Conservation (phyloP, 2,888 invertebrate genomes). For the Parnassius smintheus region DNA sequence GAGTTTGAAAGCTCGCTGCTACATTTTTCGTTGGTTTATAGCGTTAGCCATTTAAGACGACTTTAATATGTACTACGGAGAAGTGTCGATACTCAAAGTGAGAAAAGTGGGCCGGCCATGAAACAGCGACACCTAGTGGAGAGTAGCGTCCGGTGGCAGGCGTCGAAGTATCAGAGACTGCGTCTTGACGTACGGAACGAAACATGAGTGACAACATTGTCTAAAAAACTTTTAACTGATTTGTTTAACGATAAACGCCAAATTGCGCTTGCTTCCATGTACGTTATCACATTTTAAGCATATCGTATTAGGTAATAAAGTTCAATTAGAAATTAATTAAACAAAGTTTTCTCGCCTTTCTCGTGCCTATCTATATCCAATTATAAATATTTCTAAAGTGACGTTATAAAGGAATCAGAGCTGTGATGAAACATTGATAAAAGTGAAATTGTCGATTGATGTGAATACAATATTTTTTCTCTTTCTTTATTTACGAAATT, state of each 20-base stretch:
- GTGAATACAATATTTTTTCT: conserved; percentile 50
- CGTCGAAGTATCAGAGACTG: conserved; percentile 75
- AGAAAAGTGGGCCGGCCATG: conserved; percentile 78
- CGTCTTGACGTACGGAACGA: conserved; percentile 75
- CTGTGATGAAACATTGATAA: conserved; percentile 67
- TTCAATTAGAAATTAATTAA: conserved; percentile 57
- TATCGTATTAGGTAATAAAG: conserved; percentile 60
- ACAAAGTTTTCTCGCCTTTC: conserved; percentile 70
- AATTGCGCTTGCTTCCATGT: conserved; percentile 79
- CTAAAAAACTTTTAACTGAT: conserved; percentile 41
- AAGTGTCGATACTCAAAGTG: conserved; percentile 71
- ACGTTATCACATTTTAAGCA: conserved; percentile 67
- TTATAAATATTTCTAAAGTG: conserved; percentile 48
- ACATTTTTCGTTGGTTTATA: conserved; percentile 35
- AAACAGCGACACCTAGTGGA: conserved; percentile 65
- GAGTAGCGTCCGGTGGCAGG: conserved; percentile 72
- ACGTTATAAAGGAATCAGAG: conserved; percentile 52
- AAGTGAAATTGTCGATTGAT: conserved; percentile 57
- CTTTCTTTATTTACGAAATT: conserved; percentile 23
- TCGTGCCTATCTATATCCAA: conserved; percentile 72
- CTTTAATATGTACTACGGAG: conserved; percentile 59
- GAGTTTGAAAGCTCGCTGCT: conserved; percentile 29
- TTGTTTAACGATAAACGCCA: conserved; percentile 58
- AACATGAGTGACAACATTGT: conserved; percentile 60
- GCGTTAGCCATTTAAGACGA: conserved; percentile 37